Base-by-base conservation (phyloP, 2,113 vertebrate genomes). In the Chaetura pelagica region DNA sequence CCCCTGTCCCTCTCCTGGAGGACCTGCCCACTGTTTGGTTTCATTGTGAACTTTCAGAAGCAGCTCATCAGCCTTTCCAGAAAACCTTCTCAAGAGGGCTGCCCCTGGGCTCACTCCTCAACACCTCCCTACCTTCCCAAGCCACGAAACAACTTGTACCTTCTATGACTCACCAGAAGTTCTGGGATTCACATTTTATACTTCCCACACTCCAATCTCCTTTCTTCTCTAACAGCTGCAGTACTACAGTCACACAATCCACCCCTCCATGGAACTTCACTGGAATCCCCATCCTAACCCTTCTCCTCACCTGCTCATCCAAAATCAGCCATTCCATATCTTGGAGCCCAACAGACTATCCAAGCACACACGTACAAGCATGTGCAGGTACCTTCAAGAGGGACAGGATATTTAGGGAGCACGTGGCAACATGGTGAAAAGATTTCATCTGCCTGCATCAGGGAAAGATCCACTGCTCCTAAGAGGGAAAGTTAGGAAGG, bases 241-340 rank as follows among this genome's bases (percentile, higher is more conserved):
- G 74, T 2, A 40, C 55, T 46, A 35, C 82, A 77, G 51, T 2
- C 57, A 27, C 68, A 71, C 20, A 0, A 61, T 7, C 24, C 40
- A 0, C 15, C 67, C 91, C 73, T 64, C 64, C 24, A 2, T 1
- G 52, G 67, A 80, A 75, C 57, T 19, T 9, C 90, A 46, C 81
- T 6, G 46, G 79, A 77, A 88, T 27, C 75, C 64, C 68, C 49
- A 82, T 91, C 89, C 76, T 32, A 30, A 55, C 75, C 77, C 22
- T 71, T 42, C 86, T 93, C 59, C 78, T 91, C 94, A 96, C 89
- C 0, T 94, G 89, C 96, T 78, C 76, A 58, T 74, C 82, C 87
- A 48, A 93, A 77, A 93, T 9, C 88, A 83, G 66, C 73, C 64
- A 0, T 51, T 44, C 44, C 67, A 24, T 14, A 59, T 80, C 86